A percentile compares a stretch with the other conserved stretches of the same genome.
Conservation (phyloP, 2,797 vertebrate species). For the Sebastes matsubarae region DNA sequence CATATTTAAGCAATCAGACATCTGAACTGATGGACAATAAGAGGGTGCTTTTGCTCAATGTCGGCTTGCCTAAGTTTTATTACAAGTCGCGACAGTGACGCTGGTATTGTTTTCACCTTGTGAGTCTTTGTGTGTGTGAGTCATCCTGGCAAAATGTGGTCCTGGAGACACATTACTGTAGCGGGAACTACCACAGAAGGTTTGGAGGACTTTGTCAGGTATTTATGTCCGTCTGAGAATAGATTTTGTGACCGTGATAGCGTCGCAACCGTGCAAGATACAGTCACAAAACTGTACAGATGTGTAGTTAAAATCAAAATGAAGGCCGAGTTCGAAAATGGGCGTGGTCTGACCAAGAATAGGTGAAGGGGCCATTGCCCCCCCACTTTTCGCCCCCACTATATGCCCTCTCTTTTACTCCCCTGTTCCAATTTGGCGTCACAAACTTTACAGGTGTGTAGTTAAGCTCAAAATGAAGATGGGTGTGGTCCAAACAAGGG, state of each 20-base stretch:
- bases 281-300: not conserved
- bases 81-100: too few relatives aligned
- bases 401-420: too few relatives aligned
- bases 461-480: too few relatives aligned
- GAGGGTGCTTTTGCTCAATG: not conserved
- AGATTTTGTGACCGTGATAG: not conserved
- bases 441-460: too few relatives aligned
- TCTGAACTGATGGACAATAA: conserved; percentile 6
- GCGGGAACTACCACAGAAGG: not conserved
- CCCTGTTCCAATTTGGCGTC: accelerated
- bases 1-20: conserved; percentile 7
- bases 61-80: not conserved
- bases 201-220: not conserved
- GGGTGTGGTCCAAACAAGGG: too few relatives aligned
- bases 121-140: not conserved
- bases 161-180: not conserved
- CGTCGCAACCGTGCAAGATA: not conserved
- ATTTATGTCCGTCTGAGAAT: not conserved
- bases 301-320: not conserved
- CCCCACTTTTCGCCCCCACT: too few relatives aligned
- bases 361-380: too few relatives aligned
- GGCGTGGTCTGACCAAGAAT: not conserved
- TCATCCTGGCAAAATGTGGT: not conserved
- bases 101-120: not conserved
- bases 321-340: not conserved